Evolutionary conservation across 2,797 vertebrate genomes (phyloP), one percentile per base, ranked within the genome.

Genomic region (Chaenodraco wilsoni): DNA sequence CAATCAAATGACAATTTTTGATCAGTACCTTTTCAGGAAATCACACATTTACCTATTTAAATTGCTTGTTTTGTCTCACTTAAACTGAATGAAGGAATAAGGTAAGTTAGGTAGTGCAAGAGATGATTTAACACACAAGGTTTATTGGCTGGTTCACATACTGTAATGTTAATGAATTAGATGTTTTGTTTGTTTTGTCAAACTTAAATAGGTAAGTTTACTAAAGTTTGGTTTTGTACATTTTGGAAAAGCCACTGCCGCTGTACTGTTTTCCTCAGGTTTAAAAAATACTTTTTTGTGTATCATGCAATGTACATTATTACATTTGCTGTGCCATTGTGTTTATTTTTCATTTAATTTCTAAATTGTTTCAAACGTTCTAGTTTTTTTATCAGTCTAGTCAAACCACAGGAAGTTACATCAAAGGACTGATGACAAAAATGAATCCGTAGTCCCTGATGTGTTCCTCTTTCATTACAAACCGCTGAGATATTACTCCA

Each of bases 401-500:
- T 69, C 1, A 15, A 74, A 69, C 76, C 46, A n/a, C 17, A 21
- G 7, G 8, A 17, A 45, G 48, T 50, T 4, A 59, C 15, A 46
- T 78, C 65, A 57, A 54, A 74, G 27, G 56, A 65, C 14, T 10
- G 41, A 40, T 1, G 31, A 56, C 31, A 13, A 43, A 41, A 65
- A 74, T 61, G 48, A 75, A 64, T 60, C 48, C 23, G 19, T 76
- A 14, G 33, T 82, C 60, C 63, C 65, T 50, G 10, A 37, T 59
- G 68, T 44, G 16, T 56, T 60, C 17, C 55, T 68, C 23, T 93
- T 94, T 79, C 83, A 71, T 78, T 69, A 95, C 94, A 95, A 82
- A 93, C 93, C 88, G 92, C 95, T 82, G 91, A 94, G 77, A 94
- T 95, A 86, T 93, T 95, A 90, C 92, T 95, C 72, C 92, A 94